Percentiles rank a stretch among this genome's conserved stretches.
Conservation (phyloP, 2,113 vertebrate genomes). For the Gadus macrocephalus region DNA sequence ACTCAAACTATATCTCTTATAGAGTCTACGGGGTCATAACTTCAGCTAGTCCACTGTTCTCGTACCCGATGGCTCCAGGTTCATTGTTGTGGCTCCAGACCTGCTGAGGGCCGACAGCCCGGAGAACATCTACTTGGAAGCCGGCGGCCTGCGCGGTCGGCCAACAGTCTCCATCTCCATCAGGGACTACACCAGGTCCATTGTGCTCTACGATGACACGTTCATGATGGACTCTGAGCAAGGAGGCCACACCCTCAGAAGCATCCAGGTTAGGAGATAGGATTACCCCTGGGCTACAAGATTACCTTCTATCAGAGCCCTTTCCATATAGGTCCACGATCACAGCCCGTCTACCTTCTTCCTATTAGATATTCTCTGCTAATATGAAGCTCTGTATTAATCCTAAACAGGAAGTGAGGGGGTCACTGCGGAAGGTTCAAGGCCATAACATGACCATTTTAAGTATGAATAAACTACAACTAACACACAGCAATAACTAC, state of each 20-base stretch:
- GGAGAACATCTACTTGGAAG: constrained; percentile 68
- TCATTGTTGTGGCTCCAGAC: constrained; percentile 60
- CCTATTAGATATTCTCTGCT: neutral
- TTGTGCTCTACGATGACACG: constrained; percentile 14
- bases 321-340: neutral
- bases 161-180: constrained; percentile 42
- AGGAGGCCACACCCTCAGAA: constrained; percentile 44
- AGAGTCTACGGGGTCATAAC: too few relatives aligned
- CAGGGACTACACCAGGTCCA: constrained; percentile 16
- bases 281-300: neutral
- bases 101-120: constrained; percentile 59
- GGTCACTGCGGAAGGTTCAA: too few relatives aligned
- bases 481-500: too few relatives aligned
- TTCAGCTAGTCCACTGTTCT: neutral
- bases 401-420: too few relatives aligned
- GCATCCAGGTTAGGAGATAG: constrained; percentile 52
- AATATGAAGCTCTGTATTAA: too few relatives aligned
- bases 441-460: too few relatives aligned
- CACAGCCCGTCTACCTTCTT: neutral
- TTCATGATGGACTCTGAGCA: constrained; percentile 46
- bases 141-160: neutral
- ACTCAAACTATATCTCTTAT: too few relatives aligned
- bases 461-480: too few relatives aligned
- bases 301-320: too few relatives aligned
- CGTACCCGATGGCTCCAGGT: constrained; percentile 39